A percentile compares a stretch with the other conserved stretches of the same genome.
These are phyloP conservation scores for Crenichthys baileyi DNA, from an alignment of 2,797 vertebrate species.

Conservation along the genomic window DNA sequence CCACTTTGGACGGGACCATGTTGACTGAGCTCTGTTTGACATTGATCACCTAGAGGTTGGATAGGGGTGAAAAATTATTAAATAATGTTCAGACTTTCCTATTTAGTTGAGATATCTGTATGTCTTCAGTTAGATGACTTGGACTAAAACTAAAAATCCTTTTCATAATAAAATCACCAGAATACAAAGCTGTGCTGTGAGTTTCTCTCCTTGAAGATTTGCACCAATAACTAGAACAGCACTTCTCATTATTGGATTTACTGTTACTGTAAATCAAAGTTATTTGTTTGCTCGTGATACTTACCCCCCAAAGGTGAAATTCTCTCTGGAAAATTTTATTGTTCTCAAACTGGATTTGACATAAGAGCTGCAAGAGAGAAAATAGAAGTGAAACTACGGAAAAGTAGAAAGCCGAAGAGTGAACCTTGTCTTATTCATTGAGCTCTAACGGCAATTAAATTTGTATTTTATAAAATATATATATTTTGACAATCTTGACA, in stretches of 20 bases:
- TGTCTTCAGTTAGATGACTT: too few species aligned
- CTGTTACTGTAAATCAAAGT: neutral
- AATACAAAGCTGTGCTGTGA: too few species aligned
- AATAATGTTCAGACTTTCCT: neutral
- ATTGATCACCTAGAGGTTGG: conserved; percentile 81
- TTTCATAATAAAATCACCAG: too few species aligned
- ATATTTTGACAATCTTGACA: too few species aligned
- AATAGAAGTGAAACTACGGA: neutral
- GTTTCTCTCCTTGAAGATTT: neutral
- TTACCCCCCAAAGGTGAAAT: conserved; percentile 93
- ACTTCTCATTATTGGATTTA: too few species aligned
- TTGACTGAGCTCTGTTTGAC: conserved; percentile 84
- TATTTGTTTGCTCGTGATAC: conserved; percentile 47
- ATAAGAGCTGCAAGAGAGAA: conserved; percentile 74
- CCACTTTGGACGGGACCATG: conserved; percentile 91
- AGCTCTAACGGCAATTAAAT: too few species aligned
- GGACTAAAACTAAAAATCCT: too few species aligned
- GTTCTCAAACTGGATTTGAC: conserved; percentile 88
- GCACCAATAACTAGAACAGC: neutral
- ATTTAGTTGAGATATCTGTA: neutral
- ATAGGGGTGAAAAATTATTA: too few species aligned
- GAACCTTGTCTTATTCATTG: neutral
- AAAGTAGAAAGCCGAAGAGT: too few species aligned
- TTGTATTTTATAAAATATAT: too few species aligned
- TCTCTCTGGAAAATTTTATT: conserved; percentile 88